These are phyloP conservation scores for Noctua janthe DNA, from an alignment of 2,888 invertebrate genomes.

Conservation along the genomic window DNA sequence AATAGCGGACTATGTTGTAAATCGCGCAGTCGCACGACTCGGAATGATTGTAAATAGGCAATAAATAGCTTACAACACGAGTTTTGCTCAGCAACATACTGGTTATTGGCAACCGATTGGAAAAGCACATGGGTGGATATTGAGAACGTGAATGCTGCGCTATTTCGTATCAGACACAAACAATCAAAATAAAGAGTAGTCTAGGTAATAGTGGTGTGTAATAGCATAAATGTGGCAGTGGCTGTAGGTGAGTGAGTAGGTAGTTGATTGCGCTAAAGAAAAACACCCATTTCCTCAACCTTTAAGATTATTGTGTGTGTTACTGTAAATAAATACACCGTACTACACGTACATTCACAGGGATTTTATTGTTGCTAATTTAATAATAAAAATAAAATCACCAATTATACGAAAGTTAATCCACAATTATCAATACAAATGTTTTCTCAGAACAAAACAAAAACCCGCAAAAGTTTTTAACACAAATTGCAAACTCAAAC, in stretches of 20 bases:
- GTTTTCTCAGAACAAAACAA: not conserved
- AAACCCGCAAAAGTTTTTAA: not conserved
- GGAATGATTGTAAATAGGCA: slow-evolving; percentile 84
- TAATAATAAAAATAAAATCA: not conserved
- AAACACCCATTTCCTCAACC: not conserved
- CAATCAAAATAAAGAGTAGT: not conserved
- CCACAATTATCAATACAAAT: not conserved
- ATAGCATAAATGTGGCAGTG: not conserved
- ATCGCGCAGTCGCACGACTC: slow-evolving; percentile 79
- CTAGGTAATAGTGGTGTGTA: not conserved
- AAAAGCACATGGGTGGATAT: slow-evolving; percentile 60
- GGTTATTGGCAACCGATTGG: slow-evolving; percentile 74
- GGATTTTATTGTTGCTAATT: not conserved
- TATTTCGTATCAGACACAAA: not conserved
- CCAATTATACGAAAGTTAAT: not conserved
- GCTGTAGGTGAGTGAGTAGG: not conserved
- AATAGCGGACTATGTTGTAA: slow-evolving; percentile 77
- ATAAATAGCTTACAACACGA: slow-evolving; percentile 82
- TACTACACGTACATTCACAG: not conserved
- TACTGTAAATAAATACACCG: not conserved
- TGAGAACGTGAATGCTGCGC: slow-evolving; percentile 17
- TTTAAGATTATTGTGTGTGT: not conserved
- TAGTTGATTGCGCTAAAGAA: not conserved
- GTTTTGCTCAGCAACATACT: slow-evolving; percentile 77
- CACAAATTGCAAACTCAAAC: slow-evolving; percentile 16